These are phyloP conservation scores for Ips nitidus DNA, from an alignment of 1,140 invertebrate genomes.

Conservation along the genomic window DNA sequence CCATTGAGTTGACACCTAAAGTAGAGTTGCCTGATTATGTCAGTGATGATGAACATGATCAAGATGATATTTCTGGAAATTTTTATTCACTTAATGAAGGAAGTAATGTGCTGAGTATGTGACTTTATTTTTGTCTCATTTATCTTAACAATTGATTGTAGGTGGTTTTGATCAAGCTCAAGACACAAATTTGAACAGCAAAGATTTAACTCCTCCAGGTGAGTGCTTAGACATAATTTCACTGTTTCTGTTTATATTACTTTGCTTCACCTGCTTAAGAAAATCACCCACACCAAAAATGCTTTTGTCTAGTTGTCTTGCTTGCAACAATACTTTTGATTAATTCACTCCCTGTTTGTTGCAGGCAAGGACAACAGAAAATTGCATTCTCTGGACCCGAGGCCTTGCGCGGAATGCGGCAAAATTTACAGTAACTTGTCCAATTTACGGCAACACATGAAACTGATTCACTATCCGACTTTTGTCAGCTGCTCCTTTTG, in stretches of 20 bases:
- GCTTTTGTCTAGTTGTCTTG: slow-evolving; percentile 12
- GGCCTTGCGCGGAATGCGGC: slow-evolving; percentile 74
- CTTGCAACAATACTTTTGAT: slow-evolving; percentile 20
- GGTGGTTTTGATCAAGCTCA: slow-evolving; percentile 48
- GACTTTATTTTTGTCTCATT: too few relatives aligned
- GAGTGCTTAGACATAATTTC: too few relatives aligned
- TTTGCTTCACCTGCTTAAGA: too few relatives aligned
- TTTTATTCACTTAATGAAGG: slow-evolving; percentile 23
- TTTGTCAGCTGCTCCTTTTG: slow-evolving; percentile 72
- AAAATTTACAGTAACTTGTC: slow-evolving; percentile 79
- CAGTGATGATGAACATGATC: slow-evolving; percentile 57
- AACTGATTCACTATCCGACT: slow-evolving; percentile 76
- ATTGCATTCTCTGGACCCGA: slow-evolving; percentile 68
- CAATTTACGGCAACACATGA: slow-evolving; percentile 77
- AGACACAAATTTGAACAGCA: slow-evolving; percentile 34
- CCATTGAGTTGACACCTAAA: slow-evolving; percentile 52
- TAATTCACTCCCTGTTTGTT: slow-evolving; percentile 55
- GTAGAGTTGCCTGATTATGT: slow-evolving; percentile 62
- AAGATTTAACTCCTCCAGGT: not conserved
- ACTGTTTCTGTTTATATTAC: too few relatives aligned
- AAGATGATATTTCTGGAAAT: slow-evolving; percentile 28
- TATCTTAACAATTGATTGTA: slow-evolving; percentile 23
- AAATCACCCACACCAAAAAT: too few relatives aligned
- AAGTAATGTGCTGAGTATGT: too few relatives aligned
- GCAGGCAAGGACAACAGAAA: slow-evolving; percentile 53